Evolutionary conservation across 2,113 vertebrate species (phyloP).

Genomic region (Electrona antarctica): DNA sequence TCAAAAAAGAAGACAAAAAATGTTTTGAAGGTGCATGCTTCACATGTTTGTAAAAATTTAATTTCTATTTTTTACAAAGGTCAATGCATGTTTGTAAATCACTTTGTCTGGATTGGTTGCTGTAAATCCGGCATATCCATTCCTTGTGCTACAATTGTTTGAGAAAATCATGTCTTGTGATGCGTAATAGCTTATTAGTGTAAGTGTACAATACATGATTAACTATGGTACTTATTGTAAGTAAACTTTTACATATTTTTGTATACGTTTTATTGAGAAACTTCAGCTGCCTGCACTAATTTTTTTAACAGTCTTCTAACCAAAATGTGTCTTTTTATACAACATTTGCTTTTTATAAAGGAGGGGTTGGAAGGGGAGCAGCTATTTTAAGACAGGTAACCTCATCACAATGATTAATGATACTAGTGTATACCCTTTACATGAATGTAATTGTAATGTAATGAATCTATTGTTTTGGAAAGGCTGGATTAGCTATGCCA

Average conservation of each 20-base stretch:
- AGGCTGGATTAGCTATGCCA: neutral
- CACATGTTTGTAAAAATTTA: constrained; percentile 37
- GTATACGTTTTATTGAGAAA: constrained; percentile 11
- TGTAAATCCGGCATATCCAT: constrained; percentile 4
- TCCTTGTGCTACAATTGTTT: constrained; percentile 12
- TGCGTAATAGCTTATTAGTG: constrained; percentile 27
- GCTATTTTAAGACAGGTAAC: neutral
- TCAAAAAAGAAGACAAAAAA: constrained; percentile 31
- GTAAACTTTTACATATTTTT: constrained; percentile 25
- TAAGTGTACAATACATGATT: constrained; percentile 7
- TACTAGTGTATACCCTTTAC: neutral
- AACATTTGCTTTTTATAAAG: constrained; percentile 19
- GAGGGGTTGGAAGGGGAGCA: neutral
- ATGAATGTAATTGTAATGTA: constrained; percentile 3
- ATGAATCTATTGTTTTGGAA: constrained; percentile 1
- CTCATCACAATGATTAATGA: constrained; percentile 2
- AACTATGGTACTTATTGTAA: constrained; percentile 4
- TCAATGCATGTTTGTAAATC: constrained; percentile 18
- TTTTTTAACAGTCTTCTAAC: constrained; percentile 19
- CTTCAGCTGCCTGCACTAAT: constrained; percentile 19
- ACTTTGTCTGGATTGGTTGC: constrained; percentile 12
- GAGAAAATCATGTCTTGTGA: constrained; percentile 12
- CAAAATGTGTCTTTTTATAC: constrained; percentile 41
- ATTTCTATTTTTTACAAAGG: constrained; percentile 33
- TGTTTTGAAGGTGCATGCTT: constrained; percentile 52